These are phyloP conservation scores for Zeugodacus cucurbitae DNA, from an alignment of 1,140 invertebrate species.

Conservation along the genomic window DNA sequence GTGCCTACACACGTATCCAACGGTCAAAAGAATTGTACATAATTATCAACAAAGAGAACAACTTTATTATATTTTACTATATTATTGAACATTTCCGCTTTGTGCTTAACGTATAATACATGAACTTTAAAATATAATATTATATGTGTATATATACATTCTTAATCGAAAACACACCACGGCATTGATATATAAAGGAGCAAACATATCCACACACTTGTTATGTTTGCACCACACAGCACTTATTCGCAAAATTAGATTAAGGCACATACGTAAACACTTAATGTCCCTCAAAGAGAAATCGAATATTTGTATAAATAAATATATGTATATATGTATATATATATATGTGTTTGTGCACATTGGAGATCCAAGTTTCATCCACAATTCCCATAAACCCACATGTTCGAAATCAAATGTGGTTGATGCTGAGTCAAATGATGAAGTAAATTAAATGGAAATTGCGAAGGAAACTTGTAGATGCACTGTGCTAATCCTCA, in stretches of 20 bases:
- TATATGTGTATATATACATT: neutral
- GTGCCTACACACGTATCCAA: neutral
- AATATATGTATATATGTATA: neutral
- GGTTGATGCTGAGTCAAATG: neutral
- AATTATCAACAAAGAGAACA: slow-evolving; percentile 30
- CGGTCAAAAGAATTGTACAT: neutral
- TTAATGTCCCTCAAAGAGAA: neutral
- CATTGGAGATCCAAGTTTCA: neutral
- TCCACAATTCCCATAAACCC: neutral
- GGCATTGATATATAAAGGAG: neutral
- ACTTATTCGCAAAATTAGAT: neutral
- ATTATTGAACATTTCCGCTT: neutral
- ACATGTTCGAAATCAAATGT: neutral
- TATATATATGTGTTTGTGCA: neutral
- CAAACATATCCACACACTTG: slow-evolving; percentile 29
- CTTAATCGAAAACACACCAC: neutral
- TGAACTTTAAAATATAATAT: neutral
- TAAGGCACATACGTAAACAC: neutral
- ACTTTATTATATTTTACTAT: neutral
- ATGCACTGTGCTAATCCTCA: neutral
- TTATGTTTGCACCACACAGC: neutral
- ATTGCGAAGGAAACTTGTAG: neutral
- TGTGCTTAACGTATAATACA: neutral
- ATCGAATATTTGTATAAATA: neutral
- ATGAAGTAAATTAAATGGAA: neutral